Conservation (phyloP, 2,888 invertebrate species). For the Netelia inedita region DNA sequence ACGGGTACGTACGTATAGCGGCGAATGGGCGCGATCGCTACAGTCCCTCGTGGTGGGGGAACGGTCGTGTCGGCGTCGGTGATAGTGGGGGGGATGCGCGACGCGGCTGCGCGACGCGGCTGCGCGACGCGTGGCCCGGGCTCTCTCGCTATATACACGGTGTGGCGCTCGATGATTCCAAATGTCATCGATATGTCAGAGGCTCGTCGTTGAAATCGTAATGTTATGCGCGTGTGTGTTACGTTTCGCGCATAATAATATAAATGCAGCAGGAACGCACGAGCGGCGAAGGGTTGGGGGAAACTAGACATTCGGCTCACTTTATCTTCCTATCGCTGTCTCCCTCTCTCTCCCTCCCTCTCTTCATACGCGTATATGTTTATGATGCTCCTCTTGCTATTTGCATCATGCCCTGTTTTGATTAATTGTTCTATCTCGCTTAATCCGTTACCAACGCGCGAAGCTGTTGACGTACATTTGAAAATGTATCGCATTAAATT, state of each 20-base stretch:
- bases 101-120: too few relatives aligned
- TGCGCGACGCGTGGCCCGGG: too few relatives aligned
- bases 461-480: neutral
- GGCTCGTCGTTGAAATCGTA: constrained; percentile 28
- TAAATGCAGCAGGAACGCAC: constrained; percentile 6
- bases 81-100: too few relatives aligned
- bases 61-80: neutral
- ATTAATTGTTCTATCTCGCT: constrained; percentile 57
- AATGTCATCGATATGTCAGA: constrained; percentile 61
- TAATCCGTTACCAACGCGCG: constrained; percentile 6
- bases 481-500: constrained; percentile 24
- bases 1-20: neutral
- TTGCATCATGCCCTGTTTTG: constrained; percentile 50
- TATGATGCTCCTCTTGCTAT: constrained; percentile 20
- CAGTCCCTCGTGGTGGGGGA: neutral
- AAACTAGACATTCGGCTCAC: constrained; percentile 3
- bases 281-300: constrained; percentile 14
- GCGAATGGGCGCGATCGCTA: neutral
- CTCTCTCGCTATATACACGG: neutral
- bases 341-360: neutral
- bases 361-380: neutral
- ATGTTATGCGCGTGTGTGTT: constrained; percentile 24
- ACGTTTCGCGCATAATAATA: constrained; percentile 18
- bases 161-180: constrained; percentile 47
- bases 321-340: constrained; percentile 7